Conservation (phyloP, 1,140 invertebrate genomes). For the Platorchestia sp. region DNA sequence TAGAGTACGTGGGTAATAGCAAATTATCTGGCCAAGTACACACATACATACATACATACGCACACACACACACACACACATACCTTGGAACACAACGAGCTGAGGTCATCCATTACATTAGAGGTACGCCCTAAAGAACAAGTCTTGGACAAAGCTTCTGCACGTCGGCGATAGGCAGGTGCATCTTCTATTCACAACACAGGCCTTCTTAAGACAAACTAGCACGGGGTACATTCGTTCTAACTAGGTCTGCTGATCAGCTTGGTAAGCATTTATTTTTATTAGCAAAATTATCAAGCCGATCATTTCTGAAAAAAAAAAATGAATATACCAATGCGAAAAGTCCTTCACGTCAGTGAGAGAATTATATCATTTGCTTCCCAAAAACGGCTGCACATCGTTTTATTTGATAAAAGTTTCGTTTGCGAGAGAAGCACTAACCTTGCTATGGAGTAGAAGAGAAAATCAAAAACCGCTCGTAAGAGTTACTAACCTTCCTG, state of each 20-base stretch:
- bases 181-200: neutral
- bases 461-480: neutral
- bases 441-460: neutral
- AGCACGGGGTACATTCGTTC: neutral
- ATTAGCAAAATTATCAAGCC: neutral
- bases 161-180: neutral
- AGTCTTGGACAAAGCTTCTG: neutral
- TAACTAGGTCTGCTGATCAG: neutral
- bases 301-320: neutral
- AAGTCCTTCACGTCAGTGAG: neutral
- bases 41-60: neutral
- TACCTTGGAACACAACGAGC: neutral
- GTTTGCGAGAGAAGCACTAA: neutral
- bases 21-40: neutral
- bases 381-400: neutral
- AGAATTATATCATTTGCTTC: neutral
- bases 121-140: neutral
- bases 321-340: neutral
- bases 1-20: constrained; percentile 20
- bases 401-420: neutral
- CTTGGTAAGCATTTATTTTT: neutral
- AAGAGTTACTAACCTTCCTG: neutral
- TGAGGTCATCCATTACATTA: neutral
- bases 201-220: neutral
- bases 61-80: neutral